Base-by-base conservation (phyloP, 2,888 invertebrate species). In the Cheilosia scutellata region DNA sequence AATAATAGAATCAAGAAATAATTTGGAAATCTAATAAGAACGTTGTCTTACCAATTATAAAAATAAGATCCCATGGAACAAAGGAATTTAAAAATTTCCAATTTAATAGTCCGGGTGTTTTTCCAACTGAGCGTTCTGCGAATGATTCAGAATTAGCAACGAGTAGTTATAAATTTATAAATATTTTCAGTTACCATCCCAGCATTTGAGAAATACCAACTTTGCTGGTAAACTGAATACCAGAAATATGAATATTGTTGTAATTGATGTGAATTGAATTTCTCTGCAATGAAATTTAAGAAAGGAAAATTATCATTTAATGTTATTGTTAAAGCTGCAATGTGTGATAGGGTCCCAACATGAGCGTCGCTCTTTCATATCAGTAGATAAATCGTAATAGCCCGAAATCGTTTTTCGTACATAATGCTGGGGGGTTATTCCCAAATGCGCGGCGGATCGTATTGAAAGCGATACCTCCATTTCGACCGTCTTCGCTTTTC, bases 31-130 rank as follows among this genome's bases (percentile, higher is more conserved):
- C 9, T 37, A 37, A 0, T 37, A 11, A 37, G 5, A 1, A 13
- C 3, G 7, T 47, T n/a, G 3, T 5, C 16, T 2, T 57, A 82
- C 82, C 82, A 16, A 75, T 62, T 5, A 82, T 40, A 13, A 82
- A 82, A 13, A 82, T 70, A 2, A 82, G 16, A 25, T 55, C 60
- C 82, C 82, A 82, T 7, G 77, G 63, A 4, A 70, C 57, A 3
- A 16, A 9, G 9, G 55, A 29, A 51, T 82, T 68, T 2, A 70
- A 27, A 25, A n/a, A 65, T 40, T 71, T 82, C 82, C 82, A 82
- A 29, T 11, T 51, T 33, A 77, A 9, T 7, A 82, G 27, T 25
- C 44, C 71, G 20, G 76, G n/a, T 20, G 77, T 42, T 37, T 33
- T 44, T 25, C 5, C 25, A 62, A n/a, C 27, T 11, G 79, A 80